A percentile compares a stretch with the other conserved stretches of the same genome.
Evolutionary conservation across 1,140 invertebrate species (phyloP).

Genomic region (Eupeodes corollae): DNA sequence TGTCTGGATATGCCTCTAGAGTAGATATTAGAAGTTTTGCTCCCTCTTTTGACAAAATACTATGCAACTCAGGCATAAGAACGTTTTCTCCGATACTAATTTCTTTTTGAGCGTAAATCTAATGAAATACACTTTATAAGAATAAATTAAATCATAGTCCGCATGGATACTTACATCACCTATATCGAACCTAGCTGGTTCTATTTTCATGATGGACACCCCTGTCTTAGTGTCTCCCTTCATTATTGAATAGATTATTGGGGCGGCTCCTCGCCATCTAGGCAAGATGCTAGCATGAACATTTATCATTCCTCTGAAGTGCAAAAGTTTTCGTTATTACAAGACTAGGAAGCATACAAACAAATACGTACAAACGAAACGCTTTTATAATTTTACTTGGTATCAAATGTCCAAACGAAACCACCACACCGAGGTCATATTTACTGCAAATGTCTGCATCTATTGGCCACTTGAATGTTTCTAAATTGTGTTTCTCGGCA

Average conservation of each 20-base stretch:
- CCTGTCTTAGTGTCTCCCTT: constrained; percentile 75
- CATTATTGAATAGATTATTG: constrained; percentile 45
- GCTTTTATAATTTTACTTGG: constrained; percentile 48
- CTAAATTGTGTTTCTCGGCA: constrained; percentile 37
- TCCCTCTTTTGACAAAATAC: constrained; percentile 54
- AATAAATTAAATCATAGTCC: too few relatives aligned
- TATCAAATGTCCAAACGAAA: constrained; percentile 62
- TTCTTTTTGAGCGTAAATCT: constrained; percentile 58
- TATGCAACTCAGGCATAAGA: constrained; percentile 53
- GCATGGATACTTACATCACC: constrained; percentile 49
- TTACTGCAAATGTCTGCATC: constrained; percentile 18
- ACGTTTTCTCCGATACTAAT: constrained; percentile 49
- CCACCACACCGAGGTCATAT: constrained; percentile 56
- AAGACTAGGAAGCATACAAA: not conserved
- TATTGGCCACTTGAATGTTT: constrained; percentile 47
- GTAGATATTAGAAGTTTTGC: constrained; percentile 54
- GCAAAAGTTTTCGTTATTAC: constrained; percentile 2
- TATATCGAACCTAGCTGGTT: constrained; percentile 76
- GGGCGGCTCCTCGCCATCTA: constrained; percentile 74
- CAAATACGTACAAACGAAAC: constrained; percentile 48
- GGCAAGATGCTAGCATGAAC: constrained; percentile 87
- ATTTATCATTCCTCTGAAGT: constrained; percentile 77
- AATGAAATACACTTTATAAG: constrained; percentile 1
- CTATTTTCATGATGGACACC: constrained; percentile 79
- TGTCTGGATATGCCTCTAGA: constrained; percentile 47